Percentiles rank a stretch among this genome's conserved stretches.
phyloP scores from a whole-genome alignment of 2,113 vertebrate species.

The Crotalus helleri region DNA sequence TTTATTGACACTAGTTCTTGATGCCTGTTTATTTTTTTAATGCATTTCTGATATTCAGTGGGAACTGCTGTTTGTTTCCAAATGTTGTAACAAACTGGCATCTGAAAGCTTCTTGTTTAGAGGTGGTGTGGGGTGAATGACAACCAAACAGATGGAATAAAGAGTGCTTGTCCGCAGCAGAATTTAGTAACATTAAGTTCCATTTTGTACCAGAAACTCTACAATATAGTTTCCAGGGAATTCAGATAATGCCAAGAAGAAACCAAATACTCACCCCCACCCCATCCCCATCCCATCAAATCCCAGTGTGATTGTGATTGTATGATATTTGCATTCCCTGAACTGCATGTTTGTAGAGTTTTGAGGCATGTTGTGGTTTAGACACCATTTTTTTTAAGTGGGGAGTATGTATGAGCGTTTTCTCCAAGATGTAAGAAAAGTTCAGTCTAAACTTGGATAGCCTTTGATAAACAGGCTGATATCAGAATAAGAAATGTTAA shows the following conservation, averaged over 20 bases:
- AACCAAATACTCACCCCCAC: constrained; percentile 51
- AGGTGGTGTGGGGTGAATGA: background rate
- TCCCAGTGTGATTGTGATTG: constrained; percentile 35
- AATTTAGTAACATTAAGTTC: constrained; percentile 48
- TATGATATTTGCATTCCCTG: constrained; percentile 36
- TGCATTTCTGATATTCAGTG: constrained; percentile 42
- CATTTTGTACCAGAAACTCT: constrained; percentile 54
- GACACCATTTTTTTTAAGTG: background rate
- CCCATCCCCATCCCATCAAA: constrained; percentile 2
- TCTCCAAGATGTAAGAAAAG: constrained; percentile 33
- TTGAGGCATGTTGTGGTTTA: constrained; percentile 41
- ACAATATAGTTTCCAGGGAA: constrained; percentile 54
- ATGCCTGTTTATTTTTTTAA: constrained; percentile 30
- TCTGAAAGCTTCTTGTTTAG: constrained; percentile 51
- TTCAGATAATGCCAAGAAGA: constrained; percentile 63
- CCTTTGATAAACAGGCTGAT: constrained; percentile 34
- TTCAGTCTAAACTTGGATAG: constrained; percentile 50
- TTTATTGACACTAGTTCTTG: background rate
- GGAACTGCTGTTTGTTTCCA: constrained; percentile 53
- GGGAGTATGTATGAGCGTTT: background rate
- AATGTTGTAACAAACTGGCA: constrained; percentile 40
- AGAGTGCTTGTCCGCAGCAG: constrained; percentile 47
- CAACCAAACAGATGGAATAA: constrained; percentile 47
- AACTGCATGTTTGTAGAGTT: constrained; percentile 36
- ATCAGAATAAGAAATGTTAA: constrained; percentile 24